Conservation (phyloP, 2,888 invertebrate species). For the Tupiocoris notatus region DNA sequence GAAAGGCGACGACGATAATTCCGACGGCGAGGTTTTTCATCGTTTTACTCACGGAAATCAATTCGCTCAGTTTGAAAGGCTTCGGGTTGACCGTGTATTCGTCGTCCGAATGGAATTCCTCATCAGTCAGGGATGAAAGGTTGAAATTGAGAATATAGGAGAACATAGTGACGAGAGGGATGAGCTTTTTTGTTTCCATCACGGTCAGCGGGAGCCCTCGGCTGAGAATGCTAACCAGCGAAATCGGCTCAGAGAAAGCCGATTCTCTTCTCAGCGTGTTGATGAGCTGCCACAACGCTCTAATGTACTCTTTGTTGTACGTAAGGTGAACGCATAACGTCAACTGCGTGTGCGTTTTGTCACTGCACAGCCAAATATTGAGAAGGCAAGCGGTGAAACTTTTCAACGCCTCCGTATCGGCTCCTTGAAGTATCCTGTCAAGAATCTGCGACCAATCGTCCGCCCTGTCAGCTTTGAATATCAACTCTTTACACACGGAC, state of each 20-base stretch:
- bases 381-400: slow-evolving; percentile 38
- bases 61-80: slow-evolving; percentile 73
- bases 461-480: slow-evolving; percentile 25
- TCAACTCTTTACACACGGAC: slow-evolving; percentile 17
- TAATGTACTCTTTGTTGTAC: slow-evolving; percentile 39
- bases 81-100: slow-evolving; percentile 53
- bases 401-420: slow-evolving; percentile 23
- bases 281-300: slow-evolving; percentile 39
- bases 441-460: slow-evolving; percentile 40
- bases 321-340: slow-evolving; percentile 29
- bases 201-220: slow-evolving; percentile 61
- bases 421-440: slow-evolving; percentile 32
- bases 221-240: slow-evolving; percentile 65
- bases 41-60: slow-evolving; percentile 69
- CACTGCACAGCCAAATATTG: slow-evolving; percentile 39
- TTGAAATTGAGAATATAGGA: slow-evolving; percentile 55
- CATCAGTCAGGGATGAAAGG: slow-evolving; percentile 34
- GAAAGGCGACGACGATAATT: slow-evolving; percentile 81
- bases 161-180: slow-evolving; percentile 79
- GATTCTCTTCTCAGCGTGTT: slow-evolving; percentile 9
- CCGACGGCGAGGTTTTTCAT: slow-evolving; percentile 80
- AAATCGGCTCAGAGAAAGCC: slow-evolving; percentile 44
- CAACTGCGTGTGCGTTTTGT: slow-evolving; percentile 29
- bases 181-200: slow-evolving; percentile 65
- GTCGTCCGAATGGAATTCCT: slow-evolving; percentile 43